Percentiles rank a stretch among this genome's conserved stretches.
These are phyloP conservation scores for Sinosuthora webbiana DNA, from an alignment of 2,113 vertebrate species.

Conservation along the genomic window DNA sequence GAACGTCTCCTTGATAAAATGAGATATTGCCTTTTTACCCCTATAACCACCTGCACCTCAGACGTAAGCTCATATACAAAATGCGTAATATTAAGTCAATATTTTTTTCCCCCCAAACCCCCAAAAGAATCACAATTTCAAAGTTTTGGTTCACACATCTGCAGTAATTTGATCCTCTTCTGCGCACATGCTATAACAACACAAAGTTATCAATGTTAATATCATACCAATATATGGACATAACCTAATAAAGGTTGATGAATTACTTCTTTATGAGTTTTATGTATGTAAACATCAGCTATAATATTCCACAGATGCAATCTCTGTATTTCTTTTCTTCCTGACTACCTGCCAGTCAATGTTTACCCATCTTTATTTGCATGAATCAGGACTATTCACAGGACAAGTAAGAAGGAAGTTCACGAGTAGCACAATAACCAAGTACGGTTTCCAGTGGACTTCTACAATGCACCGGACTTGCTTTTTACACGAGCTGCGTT, in stretches of 20 bases:
- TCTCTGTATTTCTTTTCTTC: not conserved
- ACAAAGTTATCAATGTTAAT: not conserved
- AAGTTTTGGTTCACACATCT: not conserved
- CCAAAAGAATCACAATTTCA: not conserved
- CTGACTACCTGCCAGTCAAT: not conserved
- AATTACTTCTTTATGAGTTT: slow-evolving; percentile 1
- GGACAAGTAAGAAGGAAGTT: not conserved
- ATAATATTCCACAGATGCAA: not conserved
- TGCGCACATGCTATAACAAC: not conserved
- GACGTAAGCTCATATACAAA: not conserved
- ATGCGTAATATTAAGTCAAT: not conserved
- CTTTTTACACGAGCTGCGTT: not conserved
- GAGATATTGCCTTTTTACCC: not conserved
- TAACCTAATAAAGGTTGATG: not conserved
- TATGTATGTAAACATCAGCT: not conserved
- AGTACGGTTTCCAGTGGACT: not conserved
- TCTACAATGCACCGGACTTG: accelerated
- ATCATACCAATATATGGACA: not conserved
- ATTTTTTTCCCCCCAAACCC: accelerated
- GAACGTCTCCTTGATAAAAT: not conserved
- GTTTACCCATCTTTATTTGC: not conserved
- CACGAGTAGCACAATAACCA: not conserved
- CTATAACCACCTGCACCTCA: not conserved
- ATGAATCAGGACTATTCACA: not conserved
- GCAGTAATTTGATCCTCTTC: not conserved